Percentiles rank a stretch among this genome's conserved stretches.
Conservation (phyloP, 1,140 invertebrate genomes). For the Asobara japonica region DNA sequence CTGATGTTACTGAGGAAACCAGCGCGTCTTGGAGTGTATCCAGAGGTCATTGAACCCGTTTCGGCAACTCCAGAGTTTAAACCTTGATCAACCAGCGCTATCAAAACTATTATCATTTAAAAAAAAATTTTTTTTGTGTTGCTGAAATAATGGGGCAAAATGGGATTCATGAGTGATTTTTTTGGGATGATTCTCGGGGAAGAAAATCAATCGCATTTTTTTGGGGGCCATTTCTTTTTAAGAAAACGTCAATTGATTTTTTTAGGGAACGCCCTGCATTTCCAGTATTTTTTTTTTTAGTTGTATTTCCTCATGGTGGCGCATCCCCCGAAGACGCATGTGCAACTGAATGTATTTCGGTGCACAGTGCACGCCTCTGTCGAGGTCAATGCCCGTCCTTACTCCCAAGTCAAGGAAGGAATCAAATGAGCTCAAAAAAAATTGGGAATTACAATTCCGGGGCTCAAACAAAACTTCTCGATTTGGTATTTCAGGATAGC, state of each 20-base stretch:
- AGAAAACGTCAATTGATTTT: background rate
- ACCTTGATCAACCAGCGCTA: constrained; percentile 34
- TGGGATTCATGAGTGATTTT: background rate
- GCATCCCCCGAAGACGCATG: constrained; percentile 18
- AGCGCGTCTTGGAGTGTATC: constrained; percentile 65
- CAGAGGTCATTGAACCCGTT: constrained; percentile 64
- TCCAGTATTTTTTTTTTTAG: constrained; percentile 19
- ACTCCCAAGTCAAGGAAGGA: constrained; percentile 62
- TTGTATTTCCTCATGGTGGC: constrained; percentile 14
- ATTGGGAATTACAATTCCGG: constrained; percentile 26
- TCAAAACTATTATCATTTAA: constrained; percentile 52
- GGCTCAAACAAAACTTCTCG: too few relatives aligned
- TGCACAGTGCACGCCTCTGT: constrained; percentile 58
- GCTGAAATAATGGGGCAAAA: background rate
- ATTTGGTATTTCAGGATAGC: too few relatives aligned
- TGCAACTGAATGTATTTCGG: constrained; percentile 39
- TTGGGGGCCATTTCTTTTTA: background rate
- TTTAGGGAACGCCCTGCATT: background rate
- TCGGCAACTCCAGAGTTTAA: constrained; percentile 49
- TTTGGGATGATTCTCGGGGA: background rate
- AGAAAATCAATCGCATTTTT: background rate
- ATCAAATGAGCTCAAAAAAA: constrained; percentile 39
- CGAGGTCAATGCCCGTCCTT: constrained; percentile 68
- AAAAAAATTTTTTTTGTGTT: background rate
- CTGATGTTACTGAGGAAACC: constrained; percentile 20